Percentiles rank a stretch among this genome's conserved stretches.
Evolutionary conservation across 2,888 invertebrate genomes (phyloP).

Genomic region (Teleiodes luculella): DNA sequence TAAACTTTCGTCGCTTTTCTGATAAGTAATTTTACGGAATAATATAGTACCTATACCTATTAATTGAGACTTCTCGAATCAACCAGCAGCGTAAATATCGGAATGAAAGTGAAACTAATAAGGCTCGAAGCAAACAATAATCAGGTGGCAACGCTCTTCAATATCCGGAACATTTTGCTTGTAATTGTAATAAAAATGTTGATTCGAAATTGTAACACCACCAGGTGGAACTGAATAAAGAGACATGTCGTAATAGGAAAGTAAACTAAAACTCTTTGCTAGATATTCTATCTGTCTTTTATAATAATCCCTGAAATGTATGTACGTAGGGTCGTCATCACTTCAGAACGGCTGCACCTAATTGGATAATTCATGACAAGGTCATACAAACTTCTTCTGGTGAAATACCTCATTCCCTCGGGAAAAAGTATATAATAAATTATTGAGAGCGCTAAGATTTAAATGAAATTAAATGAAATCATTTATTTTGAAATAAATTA

Average conservation of each 20-base stretch:
- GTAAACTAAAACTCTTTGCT: background rate
- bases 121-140: constrained; percentile 36
- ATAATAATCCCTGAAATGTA: too few species aligned
- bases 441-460: too few species aligned
- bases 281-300: background rate
- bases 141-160: constrained; percentile 41
- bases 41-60: constrained; percentile 12
- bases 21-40: constrained; percentile 35
- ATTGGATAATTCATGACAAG: too few species aligned
- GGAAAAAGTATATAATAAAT: too few species aligned
- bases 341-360: too few species aligned
- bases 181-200: background rate
- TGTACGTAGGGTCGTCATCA: too few species aligned
- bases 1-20: too few species aligned
- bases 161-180: background rate
- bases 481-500: too few species aligned
- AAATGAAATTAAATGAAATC: too few species aligned
- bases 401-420: too few species aligned
- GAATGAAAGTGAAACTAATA: constrained; percentile 74
- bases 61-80: constrained; percentile 35
- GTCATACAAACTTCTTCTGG: too few species aligned
- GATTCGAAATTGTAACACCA: background rate
- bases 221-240: background rate
- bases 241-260: background rate
- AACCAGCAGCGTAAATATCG: constrained; percentile 38